Evolutionary conservation across 1,140 invertebrate genomes (phyloP), one percentile per base, ranked within the genome.

Genomic region (Panagrolaimus sp.): DNA sequence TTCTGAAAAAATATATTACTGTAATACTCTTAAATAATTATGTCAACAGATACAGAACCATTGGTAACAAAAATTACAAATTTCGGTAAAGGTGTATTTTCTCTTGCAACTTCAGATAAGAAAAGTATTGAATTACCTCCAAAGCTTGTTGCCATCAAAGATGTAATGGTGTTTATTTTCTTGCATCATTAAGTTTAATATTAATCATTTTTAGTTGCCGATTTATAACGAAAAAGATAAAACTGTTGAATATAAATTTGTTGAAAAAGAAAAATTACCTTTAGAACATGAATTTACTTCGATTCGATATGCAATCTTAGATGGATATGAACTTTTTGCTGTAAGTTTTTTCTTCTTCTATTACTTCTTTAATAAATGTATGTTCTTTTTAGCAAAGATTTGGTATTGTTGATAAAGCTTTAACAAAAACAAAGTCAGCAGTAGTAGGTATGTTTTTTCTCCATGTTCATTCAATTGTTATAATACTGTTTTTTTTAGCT

Each of bases 271-370:
- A 47, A 68, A 67, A 3, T 46, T 78, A 14, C 71, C 76, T 16
- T 67, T 79, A n/a, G 69, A 81, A 46, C 38, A 68, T 9, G 71
- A 74, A 47, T 81, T 80, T 46, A 66, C 69, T 16, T 64, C 70
- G 8, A 23, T 81, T 25, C 72, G 78, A 8, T 63, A 67, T 31
- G 78, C 74, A 11, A 31, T 67, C 11, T 13, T 43, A 11, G 57
- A 72, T n/a, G 61, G 66, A 31, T 74, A 75, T 53, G 65, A 48
- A 42, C 31, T 71, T 47, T 38, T 78, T 63, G 63, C 70, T n/a
- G 77, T 78, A 72, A 65, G 38, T 68, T 44, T 38, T 14, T 8
- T 38, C 7, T 7, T 7, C 31, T 13, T 8, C 47, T 48, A 20
- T 45, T 53, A 9, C 4, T 20, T 44, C 20, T 70, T 70, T n/a